Percentiles rank a stretch among this genome's conserved stretches.
Evolutionary conservation across 2,113 vertebrate species (phyloP).

Genomic region (Tretioscincus oriximinensis): DNA sequence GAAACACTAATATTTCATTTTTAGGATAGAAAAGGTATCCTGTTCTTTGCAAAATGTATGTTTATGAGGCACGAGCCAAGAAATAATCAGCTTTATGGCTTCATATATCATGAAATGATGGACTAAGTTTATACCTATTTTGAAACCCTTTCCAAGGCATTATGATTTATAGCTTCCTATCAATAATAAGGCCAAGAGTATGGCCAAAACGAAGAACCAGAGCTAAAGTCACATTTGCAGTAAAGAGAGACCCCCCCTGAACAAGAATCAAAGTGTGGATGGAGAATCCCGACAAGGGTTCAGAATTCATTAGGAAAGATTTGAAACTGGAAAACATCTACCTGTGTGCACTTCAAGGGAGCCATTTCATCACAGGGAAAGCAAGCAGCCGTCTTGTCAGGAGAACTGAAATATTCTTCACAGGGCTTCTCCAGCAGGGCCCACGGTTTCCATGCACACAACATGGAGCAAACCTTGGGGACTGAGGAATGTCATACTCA

Average conservation of each 20-base stretch:
- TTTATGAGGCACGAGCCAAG: background rate
- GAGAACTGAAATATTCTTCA: too few species aligned
- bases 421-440: background rate
- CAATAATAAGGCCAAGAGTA: slow-evolving; percentile 44
- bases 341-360: background rate
- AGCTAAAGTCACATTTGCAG: slow-evolving; percentile 33
- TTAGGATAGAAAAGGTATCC: background rate
- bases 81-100: background rate
- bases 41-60: background rate
- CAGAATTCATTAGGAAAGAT: slow-evolving; percentile 58
- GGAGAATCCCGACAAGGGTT: slow-evolving; percentile 55
- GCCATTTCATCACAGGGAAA: too few species aligned
- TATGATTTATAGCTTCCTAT: slow-evolving; percentile 42
- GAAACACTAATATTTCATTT: background rate
- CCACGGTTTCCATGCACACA: background rate
- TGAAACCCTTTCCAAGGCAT: slow-evolving; percentile 1
- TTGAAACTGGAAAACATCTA: slow-evolving; percentile 10
- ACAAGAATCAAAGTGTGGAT: slow-evolving; percentile 59
- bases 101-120: slow-evolving; percentile 6
- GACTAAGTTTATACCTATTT: slow-evolving; percentile 4
- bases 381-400: too few species aligned
- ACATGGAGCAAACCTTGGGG: too few species aligned
- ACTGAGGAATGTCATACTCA: too few species aligned
- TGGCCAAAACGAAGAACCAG: slow-evolving; percentile 52
- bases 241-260: slow-evolving; percentile 49